These are phyloP conservation scores for Orientallactaga sibirica DNA, from an alignment of 2,797 vertebrate genomes.

Conservation along the genomic window DNA sequence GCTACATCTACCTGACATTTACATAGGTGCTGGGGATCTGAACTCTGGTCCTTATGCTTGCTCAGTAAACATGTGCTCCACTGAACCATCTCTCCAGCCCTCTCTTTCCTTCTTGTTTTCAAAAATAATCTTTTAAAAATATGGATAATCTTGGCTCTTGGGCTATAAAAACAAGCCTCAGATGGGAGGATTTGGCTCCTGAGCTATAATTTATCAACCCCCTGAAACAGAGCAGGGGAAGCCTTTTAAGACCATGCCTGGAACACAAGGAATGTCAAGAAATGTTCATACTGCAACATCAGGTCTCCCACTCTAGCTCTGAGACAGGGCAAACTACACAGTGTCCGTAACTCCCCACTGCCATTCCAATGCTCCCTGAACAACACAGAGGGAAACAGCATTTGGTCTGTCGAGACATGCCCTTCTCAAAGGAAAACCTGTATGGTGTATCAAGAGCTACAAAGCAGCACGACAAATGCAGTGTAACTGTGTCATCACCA, in stretches of 20 bases:
- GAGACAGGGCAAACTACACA: neutral
- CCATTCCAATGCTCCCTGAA: neutral
- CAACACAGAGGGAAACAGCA: neutral
- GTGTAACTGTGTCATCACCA: constrained; percentile 77
- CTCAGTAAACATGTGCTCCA: too few species aligned
- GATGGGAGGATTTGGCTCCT: too few species aligned
- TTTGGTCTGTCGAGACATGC: constrained; percentile 35
- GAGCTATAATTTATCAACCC: neutral
- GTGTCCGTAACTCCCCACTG: neutral
- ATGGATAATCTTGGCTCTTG: neutral
- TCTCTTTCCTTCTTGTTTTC: neutral
- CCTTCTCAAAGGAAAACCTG: constrained; percentile 56
- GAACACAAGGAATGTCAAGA: neutral
- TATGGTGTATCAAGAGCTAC: neutral
- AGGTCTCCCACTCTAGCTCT: neutral
- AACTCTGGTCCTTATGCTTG: too few species aligned
- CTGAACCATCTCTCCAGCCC: too few species aligned
- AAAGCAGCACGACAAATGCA: constrained; percentile 3
- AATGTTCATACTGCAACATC: neutral
- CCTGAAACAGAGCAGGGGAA: neutral
- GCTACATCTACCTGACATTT: too few species aligned
- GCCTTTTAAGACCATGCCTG: neutral
- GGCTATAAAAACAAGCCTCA: neutral
- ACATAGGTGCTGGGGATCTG: too few species aligned
- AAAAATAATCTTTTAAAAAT: neutral